Evolutionary conservation across 2,888 invertebrate genomes (phyloP).

Genomic region (Chaetoderma sp.): DNA sequence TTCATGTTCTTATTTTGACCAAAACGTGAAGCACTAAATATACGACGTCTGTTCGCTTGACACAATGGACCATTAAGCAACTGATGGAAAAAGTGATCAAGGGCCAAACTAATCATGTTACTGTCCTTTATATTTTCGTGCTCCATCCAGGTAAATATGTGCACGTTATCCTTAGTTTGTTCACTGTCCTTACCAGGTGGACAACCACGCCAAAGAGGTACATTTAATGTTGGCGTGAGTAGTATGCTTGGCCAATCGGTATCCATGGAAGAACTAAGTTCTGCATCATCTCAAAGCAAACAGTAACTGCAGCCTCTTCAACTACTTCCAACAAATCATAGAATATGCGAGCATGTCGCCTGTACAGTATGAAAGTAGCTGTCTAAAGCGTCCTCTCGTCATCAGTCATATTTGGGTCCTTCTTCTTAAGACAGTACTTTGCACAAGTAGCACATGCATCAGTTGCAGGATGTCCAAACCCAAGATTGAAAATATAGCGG

Average conservation of each 20-base stretch:
- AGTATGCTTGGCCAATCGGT: constrained; percentile 4
- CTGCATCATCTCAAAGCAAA: constrained; percentile 27
- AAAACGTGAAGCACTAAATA: too few relatives aligned
- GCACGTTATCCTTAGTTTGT: too few relatives aligned
- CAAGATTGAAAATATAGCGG: constrained; percentile 13
- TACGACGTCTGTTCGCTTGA: too few relatives aligned
- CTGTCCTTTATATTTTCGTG: too few relatives aligned
- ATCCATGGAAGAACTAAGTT: constrained; percentile 19
- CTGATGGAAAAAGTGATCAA: too few relatives aligned
- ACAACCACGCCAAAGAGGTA: constrained; percentile 12
- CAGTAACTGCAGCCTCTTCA: background rate
- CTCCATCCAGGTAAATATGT: too few relatives aligned
- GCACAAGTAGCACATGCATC: constrained; percentile 18
- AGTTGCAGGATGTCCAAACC: constrained; percentile 14
- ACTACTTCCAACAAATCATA: constrained; percentile 16
- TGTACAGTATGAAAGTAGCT: constrained; percentile 5
- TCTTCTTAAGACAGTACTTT: background rate
- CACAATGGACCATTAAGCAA: too few relatives aligned
- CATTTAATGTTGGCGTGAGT: constrained; percentile 8
- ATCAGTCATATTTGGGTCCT: background rate
- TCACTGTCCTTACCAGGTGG: too few relatives aligned
- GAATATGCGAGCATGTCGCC: constrained; percentile 7
- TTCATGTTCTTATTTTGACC: too few relatives aligned
- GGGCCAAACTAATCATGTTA: too few relatives aligned
- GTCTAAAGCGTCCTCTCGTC: background rate